Evolutionary conservation across 2,888 invertebrate species (phyloP), one percentile per base, ranked within the genome.

Genomic region (Hedychridium roseum): DNA sequence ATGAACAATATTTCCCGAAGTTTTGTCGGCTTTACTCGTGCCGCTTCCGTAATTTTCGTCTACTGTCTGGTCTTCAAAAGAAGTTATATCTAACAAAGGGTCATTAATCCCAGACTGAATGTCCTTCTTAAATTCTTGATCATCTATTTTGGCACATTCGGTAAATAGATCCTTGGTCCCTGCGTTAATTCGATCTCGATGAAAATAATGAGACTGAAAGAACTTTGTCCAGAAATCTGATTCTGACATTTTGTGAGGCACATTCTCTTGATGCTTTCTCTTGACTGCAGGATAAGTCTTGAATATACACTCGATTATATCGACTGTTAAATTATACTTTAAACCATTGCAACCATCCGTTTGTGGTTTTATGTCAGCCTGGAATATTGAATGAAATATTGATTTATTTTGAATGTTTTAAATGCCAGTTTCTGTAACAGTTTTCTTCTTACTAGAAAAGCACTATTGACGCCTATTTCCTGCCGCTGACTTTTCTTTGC

Each of bases 141-240:
- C 98, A 79, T 99, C 99, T 69, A 91, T 86, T 83, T 94, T 94
- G 57, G 96, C 95, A 84, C 98, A 99, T 81, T 98, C 98, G 15
- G 95, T 92, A 78, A 99, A 99, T 49, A 98, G 84, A 80, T 99
- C 98, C 82, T 97, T 95, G 72, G 89, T 91, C 60, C 92, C 91
- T 14, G 91, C 88, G 64, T 91, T 91, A 64, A 94, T 90, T 46
- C 94, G 88, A 81, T 95, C 94, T 65, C 96, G 88, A 82, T 98
- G 97, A 83, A 93, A 94, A 82, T 99, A 99, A 83, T 99, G 98
- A 11, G 97, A 98, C 78, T 99, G 98, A 82, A 99, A 99, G 82
- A 99, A 99, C 74, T 96, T 93, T 9, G 95, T 96, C 99, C 99
- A 99, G 82, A 99, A 99, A 73, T 97, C 97, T 0, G 92, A 87